Evolutionary conservation across 2,888 invertebrate genomes (phyloP).

Genomic region (Chrysodeixis includens): DNA sequence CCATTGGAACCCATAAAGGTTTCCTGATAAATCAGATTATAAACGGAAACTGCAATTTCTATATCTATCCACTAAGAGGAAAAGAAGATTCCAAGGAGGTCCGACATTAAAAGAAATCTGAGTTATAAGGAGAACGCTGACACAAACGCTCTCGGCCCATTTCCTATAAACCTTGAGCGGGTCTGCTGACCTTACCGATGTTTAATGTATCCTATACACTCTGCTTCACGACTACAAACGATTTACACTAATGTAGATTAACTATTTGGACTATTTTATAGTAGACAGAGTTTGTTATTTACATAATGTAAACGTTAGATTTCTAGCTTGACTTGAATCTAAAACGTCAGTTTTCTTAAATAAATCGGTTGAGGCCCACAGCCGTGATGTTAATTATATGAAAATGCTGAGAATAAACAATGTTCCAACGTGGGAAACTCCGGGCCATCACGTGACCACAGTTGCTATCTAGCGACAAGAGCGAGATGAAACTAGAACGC

Average conservation of each 20-base stretch:
- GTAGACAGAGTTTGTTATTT: no score
- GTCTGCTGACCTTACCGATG: constrained; percentile 69
- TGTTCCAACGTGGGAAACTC: constrained; percentile 37
- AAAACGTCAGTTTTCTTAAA: not conserved
- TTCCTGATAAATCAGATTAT: constrained; percentile 15
- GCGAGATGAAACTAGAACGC: constrained; percentile 61
- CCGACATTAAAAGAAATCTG: constrained; percentile 51
- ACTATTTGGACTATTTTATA: no score
- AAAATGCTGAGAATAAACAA: constrained; percentile 31
- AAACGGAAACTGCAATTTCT: constrained; percentile 29
- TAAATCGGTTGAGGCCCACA: constrained; percentile 7
- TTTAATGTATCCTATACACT: constrained; percentile 57
- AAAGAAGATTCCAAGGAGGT: constrained; percentile 49
- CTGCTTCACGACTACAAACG: not conserved
- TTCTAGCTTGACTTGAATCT: constrained; percentile 6
- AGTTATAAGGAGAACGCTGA: constrained; percentile 59
- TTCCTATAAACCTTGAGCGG: constrained; percentile 72
- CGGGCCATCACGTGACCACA: constrained; percentile 37
- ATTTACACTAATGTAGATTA: no score
- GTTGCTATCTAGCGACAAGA: constrained; percentile 42
- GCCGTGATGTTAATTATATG: constrained; percentile 26
- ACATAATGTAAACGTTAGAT: no score
- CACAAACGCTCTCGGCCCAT: constrained; percentile 56
- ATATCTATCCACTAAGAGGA: constrained; percentile 34
- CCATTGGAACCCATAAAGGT: constrained; percentile 30